Evolutionary conservation across 2,797 vertebrate species (phyloP), one percentile per base, ranked within the genome.

Genomic region (Mareca penelope): DNA sequence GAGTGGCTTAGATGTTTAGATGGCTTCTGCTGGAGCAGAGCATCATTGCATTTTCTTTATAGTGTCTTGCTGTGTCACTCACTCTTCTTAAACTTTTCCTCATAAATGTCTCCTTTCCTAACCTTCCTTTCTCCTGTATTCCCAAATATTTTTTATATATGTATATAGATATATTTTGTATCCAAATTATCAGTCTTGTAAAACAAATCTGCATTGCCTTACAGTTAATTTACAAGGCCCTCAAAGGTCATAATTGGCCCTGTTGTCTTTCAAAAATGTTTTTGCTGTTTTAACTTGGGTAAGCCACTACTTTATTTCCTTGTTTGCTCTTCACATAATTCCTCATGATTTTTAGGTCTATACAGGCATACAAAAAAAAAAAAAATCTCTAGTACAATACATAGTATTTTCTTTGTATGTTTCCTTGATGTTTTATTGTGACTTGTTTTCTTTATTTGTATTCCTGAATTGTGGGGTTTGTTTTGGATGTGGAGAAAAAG

Each of bases 301-400:
- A 72, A 88, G 2, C 15, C 35, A 23, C 64, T 48, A 8, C 42
- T 21, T 35, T 14, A 7, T 73, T 95, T 90, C 67, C 1, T 2
- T 81, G 73, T 75, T 93, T 90, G 61, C 46, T 86, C 73, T 81
- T 86, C 70, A 79, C 42, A 55, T 46, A 79, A 86, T 79, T 35
- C 29, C 93, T 81, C 81, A 84, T 70, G 78, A 46, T 70, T 79
- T 77, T 88, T 55, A 94, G 84, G 93, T 89, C 78, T 86, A 84
- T n/a, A 72, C 15, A 59, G 12, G 29, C 39, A 57, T 48, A 35
- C 31, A 86, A 68, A 77, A 93, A 82, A 37, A 86, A 60, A 39
- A 39, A 12, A 77, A 93, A 77, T 65, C 50, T 73, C 71, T 84
- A 86, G 52, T 4, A 63, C 26, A 46, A 17, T 35, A 52, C 52